A percentile compares a stretch with the other conserved stretches of the same genome.
Conservation (phyloP, 2,113 vertebrate genomes). For the Heterotilapia buettikoferi region DNA sequence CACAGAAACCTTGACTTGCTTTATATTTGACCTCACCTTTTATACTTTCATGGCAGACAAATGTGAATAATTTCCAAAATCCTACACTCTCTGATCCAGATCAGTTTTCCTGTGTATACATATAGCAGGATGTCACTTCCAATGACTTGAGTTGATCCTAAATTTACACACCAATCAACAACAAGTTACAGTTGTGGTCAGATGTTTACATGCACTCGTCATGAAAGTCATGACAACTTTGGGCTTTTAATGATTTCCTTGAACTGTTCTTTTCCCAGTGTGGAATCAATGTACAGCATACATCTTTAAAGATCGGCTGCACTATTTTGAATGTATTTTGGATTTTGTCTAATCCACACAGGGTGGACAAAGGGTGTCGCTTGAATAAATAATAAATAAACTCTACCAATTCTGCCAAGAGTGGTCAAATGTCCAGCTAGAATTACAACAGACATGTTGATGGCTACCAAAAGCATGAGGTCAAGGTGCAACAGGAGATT, state of each 20-base stretch:
- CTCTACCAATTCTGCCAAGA: not conserved
- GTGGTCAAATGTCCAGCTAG: not conserved
- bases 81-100: not conserved
- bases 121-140: not conserved
- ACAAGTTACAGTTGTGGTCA: not conserved
- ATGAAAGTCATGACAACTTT: not conserved
- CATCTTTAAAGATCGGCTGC: not conserved
- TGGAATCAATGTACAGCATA: not conserved
- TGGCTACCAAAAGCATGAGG: not conserved
- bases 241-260: not conserved
- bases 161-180: not conserved
- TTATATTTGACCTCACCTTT: not conserved
- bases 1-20: not conserved
- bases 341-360: not conserved
- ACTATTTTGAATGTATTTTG: not conserved
- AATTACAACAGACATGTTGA: not conserved
- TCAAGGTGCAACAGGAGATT: not conserved
- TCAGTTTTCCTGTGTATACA: not conserved
- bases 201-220: not conserved
- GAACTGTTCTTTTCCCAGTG: not conserved
- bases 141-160: not conserved
- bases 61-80: not conserved
- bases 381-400: not conserved
- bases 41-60: not conserved
- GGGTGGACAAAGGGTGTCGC: not conserved